Evolutionary conservation across 2,113 vertebrate genomes (phyloP), one percentile per base, ranked within the genome.

Genomic region (Bos taurus): DNA sequence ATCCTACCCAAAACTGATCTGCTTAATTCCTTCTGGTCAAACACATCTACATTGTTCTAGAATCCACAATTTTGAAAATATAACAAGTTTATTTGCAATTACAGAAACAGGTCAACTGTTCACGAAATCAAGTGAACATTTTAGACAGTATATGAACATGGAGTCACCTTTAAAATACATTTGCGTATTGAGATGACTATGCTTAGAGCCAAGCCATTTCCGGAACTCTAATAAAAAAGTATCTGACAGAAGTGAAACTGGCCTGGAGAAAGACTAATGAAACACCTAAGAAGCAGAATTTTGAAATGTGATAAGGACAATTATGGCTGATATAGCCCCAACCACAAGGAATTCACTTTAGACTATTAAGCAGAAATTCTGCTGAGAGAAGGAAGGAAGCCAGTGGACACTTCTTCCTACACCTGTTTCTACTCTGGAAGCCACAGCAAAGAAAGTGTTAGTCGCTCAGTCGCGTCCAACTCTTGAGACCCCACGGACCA

Each of bases 41-140:
- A 95, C 17, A 33, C 30, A 80, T 46, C 54, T 71, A 89, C 84
- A 90, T 30, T 52, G 14, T 60, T 89, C 77, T 30, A 60, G 33
- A 96, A 60, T n/a, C 36, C 17, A 85, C 23, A 19, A 54, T 89
- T 88, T 52, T 23, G 85, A 93, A 96, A 89, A 48, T 7, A 56
- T 9, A 96, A 25, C 15, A 59, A 57, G 91, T 30, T 94, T 74
- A 88, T 11, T n/a, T 85, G 52, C 56, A 71, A 67, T 95, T 85
- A 83, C 5, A 71, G 50, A 92, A 91, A 56, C 40, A 93, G 83
- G 43, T 87, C 54, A 95, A 33, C 4, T 78, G 87, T 91, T 93
- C 48, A 91, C 59, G 54, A 94, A 50, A 83, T 90, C n/a, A 93
- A 91, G 60, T 30, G 15, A 95, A 60, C 28, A 84, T 36, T 90